Evolutionary conservation across 2,113 vertebrate genomes (phyloP).

Genomic region (Calyptommatus sinebrachiatus): DNA sequence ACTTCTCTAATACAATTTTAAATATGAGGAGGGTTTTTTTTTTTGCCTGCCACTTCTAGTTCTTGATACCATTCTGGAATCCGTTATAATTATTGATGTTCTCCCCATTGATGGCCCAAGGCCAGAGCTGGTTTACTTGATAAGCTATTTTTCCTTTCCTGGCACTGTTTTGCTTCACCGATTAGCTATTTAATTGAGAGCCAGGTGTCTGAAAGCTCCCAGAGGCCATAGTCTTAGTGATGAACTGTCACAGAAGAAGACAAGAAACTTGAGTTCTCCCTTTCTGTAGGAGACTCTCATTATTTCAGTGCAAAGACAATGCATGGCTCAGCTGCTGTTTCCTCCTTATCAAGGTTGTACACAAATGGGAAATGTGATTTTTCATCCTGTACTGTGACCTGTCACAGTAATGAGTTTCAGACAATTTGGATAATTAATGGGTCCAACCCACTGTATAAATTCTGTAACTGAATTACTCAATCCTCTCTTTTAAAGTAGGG

Average conservation of each 20-base stretch:
- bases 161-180: constrained; percentile 46
- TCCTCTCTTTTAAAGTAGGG: accelerated
- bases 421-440: constrained; percentile 16
- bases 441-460: background rate
- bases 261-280: background rate
- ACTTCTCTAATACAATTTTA: background rate
- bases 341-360: background rate
- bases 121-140: constrained; percentile 48
- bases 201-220: constrained; percentile 45
- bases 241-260: constrained; percentile 31
- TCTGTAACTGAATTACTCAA: background rate
- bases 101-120: constrained; percentile 3
- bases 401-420: accelerated
- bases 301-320: background rate
- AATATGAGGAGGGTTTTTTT: background rate
- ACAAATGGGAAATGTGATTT: background rate
- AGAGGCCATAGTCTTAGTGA: constrained; percentile 23
- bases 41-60: background rate
- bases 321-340: background rate
- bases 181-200: constrained; percentile 60
- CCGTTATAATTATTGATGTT: constrained; percentile 32
- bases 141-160: constrained; percentile 44
- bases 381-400: background rate
- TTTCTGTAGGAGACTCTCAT: constrained; percentile 21
- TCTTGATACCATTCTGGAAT: constrained; percentile 1